Percentiles rank a stretch among this genome's conserved stretches.
These are phyloP conservation scores for Clunio marinus DNA, from an alignment of 2,888 invertebrate genomes.

Conservation along the genomic window DNA sequence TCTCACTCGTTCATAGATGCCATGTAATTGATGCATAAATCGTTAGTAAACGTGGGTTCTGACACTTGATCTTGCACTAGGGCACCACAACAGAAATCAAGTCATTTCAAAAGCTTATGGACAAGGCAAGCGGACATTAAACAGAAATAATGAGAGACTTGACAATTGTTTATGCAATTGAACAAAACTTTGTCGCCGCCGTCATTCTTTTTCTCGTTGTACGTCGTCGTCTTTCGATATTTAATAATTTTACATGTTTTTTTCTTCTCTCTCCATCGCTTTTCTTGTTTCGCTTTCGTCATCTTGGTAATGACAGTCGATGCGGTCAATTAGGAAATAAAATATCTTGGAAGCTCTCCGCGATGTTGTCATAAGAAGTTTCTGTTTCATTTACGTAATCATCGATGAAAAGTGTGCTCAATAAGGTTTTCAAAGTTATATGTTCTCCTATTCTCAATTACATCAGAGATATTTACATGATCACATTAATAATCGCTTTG, in stretches of 20 bases:
- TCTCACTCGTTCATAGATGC: no score
- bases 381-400: not conserved
- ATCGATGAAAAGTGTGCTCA: not conserved
- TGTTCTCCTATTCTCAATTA: no score
- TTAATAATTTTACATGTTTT: not conserved
- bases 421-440: not conserved
- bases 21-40: constrained; percentile 36
- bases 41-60: constrained; percentile 34
- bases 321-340: constrained; percentile 35
- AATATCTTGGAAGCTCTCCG: not conserved
- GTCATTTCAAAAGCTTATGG: constrained; percentile 2
- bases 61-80: constrained; percentile 33
- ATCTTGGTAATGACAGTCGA: constrained; percentile 14
- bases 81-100: constrained; percentile 5
- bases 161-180: constrained; percentile 14
- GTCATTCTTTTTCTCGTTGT: not conserved
- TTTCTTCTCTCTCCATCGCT: not conserved
- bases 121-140: no score
- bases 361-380: not conserved
- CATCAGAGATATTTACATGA: not conserved
- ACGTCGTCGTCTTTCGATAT: not conserved
- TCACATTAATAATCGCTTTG: not conserved
- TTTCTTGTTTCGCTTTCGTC: not conserved
- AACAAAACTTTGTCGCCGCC: constrained; percentile 1
- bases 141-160: constrained; percentile 20